Percentiles rank a stretch among this genome's conserved stretches.
Evolutionary conservation across 2,113 vertebrate genomes (phyloP).

Genomic region (Cololabis saira): DNA sequence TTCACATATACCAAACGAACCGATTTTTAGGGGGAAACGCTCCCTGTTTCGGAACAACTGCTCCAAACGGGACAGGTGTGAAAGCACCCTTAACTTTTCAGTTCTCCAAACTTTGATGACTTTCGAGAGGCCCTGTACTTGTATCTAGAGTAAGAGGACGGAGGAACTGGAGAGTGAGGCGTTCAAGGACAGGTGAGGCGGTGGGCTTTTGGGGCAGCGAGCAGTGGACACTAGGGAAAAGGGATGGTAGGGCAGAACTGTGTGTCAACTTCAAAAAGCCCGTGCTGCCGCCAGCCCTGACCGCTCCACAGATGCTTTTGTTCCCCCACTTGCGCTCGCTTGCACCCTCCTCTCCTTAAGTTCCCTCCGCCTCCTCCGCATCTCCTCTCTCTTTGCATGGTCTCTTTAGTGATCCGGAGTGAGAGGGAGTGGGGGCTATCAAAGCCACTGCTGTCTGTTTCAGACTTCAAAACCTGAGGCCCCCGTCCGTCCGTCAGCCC

Average conservation of each 20-base stretch:
- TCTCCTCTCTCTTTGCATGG: slow-evolving; percentile 58
- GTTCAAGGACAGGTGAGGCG: slow-evolving; percentile 38
- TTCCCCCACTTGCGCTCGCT: slow-evolving; percentile 59
- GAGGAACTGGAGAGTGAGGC: slow-evolving; percentile 34
- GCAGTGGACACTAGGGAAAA: slow-evolving; percentile 17
- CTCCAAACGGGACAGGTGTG: too few relatives aligned
- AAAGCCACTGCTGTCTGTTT: slow-evolving; percentile 82
- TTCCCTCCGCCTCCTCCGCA: slow-evolving; percentile 12
- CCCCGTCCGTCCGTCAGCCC: slow-evolving; percentile 79
- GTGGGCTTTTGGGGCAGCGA: slow-evolving; percentile 35
- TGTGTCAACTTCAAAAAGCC: slow-evolving; percentile 81
- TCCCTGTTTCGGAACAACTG: too few relatives aligned
- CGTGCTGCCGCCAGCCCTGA: slow-evolving; percentile 74
- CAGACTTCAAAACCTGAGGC: slow-evolving; percentile 80
- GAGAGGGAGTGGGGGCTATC: slow-evolving; percentile 75
- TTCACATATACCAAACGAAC: too few relatives aligned
- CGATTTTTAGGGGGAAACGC: too few relatives aligned
- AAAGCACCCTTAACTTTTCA: too few relatives aligned
- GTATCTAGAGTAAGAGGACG: background rate
- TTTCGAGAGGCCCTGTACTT: too few relatives aligned
- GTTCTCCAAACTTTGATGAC: too few relatives aligned
- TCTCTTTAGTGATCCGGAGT: slow-evolving; percentile 80
- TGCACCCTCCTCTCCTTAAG: slow-evolving; percentile 46
- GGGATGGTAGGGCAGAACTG: slow-evolving; percentile 47
- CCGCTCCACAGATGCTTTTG: slow-evolving; percentile 82